phyloP scores from a whole-genome alignment of 2,113 vertebrate genomes.

The Rhea pennata region DNA sequence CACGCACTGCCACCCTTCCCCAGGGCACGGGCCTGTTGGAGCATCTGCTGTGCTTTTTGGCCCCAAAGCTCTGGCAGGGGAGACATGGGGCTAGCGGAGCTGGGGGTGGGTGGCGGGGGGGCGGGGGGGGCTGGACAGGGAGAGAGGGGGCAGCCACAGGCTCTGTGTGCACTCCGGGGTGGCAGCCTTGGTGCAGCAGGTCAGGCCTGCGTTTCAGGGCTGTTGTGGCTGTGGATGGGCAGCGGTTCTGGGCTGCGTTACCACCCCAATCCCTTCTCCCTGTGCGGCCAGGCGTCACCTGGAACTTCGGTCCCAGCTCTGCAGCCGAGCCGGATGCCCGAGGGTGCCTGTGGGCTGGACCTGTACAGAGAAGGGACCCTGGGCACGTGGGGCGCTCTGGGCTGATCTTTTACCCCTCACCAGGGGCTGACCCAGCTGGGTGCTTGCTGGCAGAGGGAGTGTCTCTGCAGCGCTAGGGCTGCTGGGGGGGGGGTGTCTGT shows the following conservation, averaged over 20 bases:
- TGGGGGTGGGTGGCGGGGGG: too few species aligned
- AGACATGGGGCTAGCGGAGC: background rate
- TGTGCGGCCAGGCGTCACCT: background rate
- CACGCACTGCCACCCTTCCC: accelerated
- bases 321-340: background rate
- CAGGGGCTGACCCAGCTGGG: background rate
- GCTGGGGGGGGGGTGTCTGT: too few species aligned
- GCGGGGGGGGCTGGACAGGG: background rate
- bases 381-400: background rate
- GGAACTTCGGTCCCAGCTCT: background rate
- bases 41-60: background rate
- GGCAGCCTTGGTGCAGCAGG: background rate
- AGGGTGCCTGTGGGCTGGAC: background rate
- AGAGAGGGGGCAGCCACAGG: background rate
- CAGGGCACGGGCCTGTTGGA: accelerated
- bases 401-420: background rate
- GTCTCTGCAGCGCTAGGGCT: background rate
- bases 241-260: background rate
- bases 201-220: background rate
- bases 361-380: background rate
- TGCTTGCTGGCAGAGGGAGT: background rate
- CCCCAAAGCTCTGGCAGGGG: background rate
- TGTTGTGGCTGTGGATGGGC: background rate
- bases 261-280: background rate
- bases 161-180: too few species aligned